Conservation (phyloP, 2,888 invertebrate genomes). For the Philonicus albiceps region DNA sequence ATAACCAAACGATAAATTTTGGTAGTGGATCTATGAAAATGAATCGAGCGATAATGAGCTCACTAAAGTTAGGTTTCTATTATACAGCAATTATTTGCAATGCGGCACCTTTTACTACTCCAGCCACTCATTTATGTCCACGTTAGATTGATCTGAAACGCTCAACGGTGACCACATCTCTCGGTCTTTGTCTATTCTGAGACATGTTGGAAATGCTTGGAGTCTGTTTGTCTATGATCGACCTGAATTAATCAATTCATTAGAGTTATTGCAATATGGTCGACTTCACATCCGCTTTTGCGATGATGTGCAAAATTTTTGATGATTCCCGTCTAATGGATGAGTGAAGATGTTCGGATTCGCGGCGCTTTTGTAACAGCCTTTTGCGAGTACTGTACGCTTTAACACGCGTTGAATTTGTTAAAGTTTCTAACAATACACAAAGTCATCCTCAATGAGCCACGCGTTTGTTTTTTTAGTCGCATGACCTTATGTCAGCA, state of each 20-base stretch:
- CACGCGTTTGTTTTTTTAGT: slow-evolving; percentile 15
- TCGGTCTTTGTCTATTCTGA: not conserved
- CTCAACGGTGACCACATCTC: not conserved
- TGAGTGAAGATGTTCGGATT: slow-evolving; percentile 1
- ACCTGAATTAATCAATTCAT: not conserved
- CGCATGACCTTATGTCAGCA: slow-evolving; percentile 1
- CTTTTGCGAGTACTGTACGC: not conserved
- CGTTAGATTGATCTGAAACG: slow-evolving; percentile 13
- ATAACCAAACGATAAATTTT: not conserved
- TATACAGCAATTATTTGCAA: not conserved
- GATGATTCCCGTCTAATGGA: not conserved
- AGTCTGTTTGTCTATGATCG: not conserved
- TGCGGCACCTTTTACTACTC: not conserved
- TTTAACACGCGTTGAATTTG: not conserved
- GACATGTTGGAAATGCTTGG: not conserved
- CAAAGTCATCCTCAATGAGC: not conserved
- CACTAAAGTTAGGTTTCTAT: not conserved
- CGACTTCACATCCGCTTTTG: slow-evolving; percentile 2
- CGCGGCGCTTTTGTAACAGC: not conserved
- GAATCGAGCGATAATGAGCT: not conserved
- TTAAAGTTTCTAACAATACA: not conserved
- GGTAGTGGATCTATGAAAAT: not conserved
- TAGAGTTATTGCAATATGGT: not conserved
- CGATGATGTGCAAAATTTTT: slow-evolving; percentile 11
- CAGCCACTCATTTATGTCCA: not conserved